Evolutionary conservation across 2,888 invertebrate species (phyloP), one percentile per base, ranked within the genome.

Genomic region (Chrysolina haemoptera): DNA sequence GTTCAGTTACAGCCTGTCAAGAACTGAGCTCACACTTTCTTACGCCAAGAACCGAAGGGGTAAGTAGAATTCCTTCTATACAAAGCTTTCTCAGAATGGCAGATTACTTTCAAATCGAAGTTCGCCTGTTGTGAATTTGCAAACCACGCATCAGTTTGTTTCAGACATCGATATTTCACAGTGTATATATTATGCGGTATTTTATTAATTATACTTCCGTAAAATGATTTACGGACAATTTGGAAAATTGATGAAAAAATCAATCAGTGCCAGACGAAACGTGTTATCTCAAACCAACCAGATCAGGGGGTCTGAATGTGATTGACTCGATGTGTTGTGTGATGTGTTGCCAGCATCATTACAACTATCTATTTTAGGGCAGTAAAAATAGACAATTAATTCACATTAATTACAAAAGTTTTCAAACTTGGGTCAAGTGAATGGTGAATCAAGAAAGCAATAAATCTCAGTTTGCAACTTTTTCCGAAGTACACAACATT

Each of bases 161-260:
- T 48, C 16, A 48, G 48, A 48, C 48, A 48, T 16, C 16, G 5
- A 48, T 48, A 16, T 48, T 48, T 48, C 48, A 48, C 48, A 48
- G 48, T 48, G 48, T 48, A 48, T 16, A 48, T 16, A 48, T 48
- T 48, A 0, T 55, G 55, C 55, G 55, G 22, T 22, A 12, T 6
- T 22, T 20, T 20, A 55, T 55, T 20, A 55, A 18, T 18, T 12
- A 18, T 14, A 55, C 12, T 55, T 11, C 20, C 22, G 12, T 12
- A 12, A 22, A 55, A 20, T 55, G 55, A 22, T 55, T 22, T 3
- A 10, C 11, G 14, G 46, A 35, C 46, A 55, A 20, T 55, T 55
- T 55, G 20, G 18, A 10, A 18, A 55, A 20, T 55, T 55, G 12
- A 55, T 22, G 55, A 22, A 53, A 55, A 55, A 55, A 55, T 55